These are phyloP conservation scores for Montipora sp. DNA, from an alignment of 64 coral and sea anemone species.

Conservation along the genomic window DNA sequence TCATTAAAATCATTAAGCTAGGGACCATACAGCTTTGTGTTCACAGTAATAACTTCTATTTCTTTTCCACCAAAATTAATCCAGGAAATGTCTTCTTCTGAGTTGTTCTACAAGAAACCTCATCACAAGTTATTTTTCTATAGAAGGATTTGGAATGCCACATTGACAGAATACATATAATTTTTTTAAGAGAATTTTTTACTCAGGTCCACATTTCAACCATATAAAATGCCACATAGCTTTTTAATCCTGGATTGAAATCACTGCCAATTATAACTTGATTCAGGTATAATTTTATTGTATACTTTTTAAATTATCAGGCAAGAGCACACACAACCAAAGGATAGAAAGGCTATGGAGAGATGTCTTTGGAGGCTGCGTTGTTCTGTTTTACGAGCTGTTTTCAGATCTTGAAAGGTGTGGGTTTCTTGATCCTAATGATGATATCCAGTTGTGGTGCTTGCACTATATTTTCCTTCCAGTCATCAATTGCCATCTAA, in stretches of 20 bases:
- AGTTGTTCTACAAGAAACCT: constrained; percentile 7
- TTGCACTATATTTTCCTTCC: constrained; percentile 69
- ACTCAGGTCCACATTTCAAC: constrained; percentile 12
- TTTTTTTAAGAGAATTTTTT: constrained; percentile 8
- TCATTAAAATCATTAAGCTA: background rate
- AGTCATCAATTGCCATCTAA: constrained; percentile 65
- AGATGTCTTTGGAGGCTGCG: constrained; percentile 64
- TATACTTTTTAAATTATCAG: constrained; percentile 41
- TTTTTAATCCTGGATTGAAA: constrained; percentile 7
- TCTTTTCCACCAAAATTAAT: constrained; percentile 8
- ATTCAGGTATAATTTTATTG: background rate
- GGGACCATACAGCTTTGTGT: constrained; percentile 11
- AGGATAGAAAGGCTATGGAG: constrained; percentile 71
- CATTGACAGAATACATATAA: constrained; percentile 13
- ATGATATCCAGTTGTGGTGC: constrained; percentile 80
- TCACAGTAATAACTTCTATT: constrained; percentile 11
- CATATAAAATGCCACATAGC: constrained; percentile 13
- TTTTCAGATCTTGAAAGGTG: constrained; percentile 59
- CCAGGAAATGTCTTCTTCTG: constrained; percentile 8
- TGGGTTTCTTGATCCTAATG: constrained; percentile 40
- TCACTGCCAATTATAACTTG: background rate
- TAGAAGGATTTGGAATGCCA: constrained; percentile 12
- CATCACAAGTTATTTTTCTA: constrained; percentile 8
- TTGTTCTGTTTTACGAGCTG: constrained; percentile 51
- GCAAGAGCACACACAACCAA: constrained; percentile 73